phyloP scores from a whole-genome alignment of 2,888 invertebrate genomes.

The Teinopalpus imperialis region DNA sequence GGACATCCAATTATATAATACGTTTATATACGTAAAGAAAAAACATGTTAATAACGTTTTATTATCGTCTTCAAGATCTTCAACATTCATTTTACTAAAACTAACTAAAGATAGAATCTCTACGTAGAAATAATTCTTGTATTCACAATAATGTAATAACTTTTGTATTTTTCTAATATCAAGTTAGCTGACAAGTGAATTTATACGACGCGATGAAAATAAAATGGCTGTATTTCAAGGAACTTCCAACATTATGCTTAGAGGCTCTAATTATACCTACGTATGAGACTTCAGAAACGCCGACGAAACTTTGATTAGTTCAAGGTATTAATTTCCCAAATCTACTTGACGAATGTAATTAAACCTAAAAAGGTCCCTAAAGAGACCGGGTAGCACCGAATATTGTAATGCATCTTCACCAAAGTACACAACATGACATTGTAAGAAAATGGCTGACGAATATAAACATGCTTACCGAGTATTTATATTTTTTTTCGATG shows the following conservation, averaged over 20 bases:
- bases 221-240: constrained; percentile 15
- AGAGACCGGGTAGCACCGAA: constrained; percentile 9
- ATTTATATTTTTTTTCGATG: too few species aligned
- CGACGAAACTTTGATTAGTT: constrained; percentile 66
- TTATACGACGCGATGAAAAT: constrained; percentile 4
- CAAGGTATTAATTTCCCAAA: constrained; percentile 59
- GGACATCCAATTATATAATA: too few species aligned
- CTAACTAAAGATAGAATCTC: not conserved
- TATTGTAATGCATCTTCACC: constrained; percentile 16
- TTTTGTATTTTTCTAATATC: constrained; percentile 3
- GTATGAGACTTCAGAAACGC: constrained; percentile 45
- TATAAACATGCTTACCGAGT: too few species aligned
- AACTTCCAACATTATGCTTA: constrained; percentile 27
- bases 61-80: not conserved
- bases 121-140: not conserved
- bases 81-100: constrained; percentile 2
- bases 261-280: constrained; percentile 34
- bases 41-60: too few species aligned
- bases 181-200: not conserved
- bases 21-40: too few species aligned
- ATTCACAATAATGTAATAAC: constrained; percentile 1
- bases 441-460: not conserved
- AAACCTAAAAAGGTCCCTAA: constrained; percentile 32
- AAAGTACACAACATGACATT: constrained; percentile 1
- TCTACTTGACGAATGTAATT: constrained; percentile 53